phyloP scores from a whole-genome alignment of 2,113 vertebrate genomes.

The Ceuthmochares aereus region DNA sequence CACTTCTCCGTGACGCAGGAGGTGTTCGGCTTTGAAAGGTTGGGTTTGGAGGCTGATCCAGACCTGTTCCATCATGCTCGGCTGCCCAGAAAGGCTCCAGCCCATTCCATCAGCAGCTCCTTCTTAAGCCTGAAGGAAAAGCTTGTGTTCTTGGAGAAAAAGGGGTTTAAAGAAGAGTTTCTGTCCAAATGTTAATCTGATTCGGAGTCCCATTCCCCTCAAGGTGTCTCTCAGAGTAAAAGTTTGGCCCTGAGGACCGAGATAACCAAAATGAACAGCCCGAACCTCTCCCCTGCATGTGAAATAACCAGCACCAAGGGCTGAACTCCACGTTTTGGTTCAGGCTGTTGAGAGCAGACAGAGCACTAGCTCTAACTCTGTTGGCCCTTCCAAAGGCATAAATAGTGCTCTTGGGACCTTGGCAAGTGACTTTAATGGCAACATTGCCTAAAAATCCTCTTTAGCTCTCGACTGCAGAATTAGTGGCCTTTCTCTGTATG shows the following conservation, averaged over 20 bases:
- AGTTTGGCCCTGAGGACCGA: neutral
- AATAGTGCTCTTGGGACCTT: neutral
- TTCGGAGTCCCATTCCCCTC: neutral
- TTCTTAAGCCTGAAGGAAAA: neutral
- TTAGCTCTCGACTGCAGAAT: neutral
- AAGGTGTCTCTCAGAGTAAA: too few relatives aligned
- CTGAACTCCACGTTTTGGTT: neutral
- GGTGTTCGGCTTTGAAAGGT: neutral
- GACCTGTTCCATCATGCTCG: accelerated
- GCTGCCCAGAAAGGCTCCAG: neutral
- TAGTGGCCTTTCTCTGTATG: neutral
- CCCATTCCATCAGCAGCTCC: neutral
- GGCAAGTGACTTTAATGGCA: neutral
- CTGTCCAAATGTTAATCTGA: neutral
- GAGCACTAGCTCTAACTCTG: accelerated
- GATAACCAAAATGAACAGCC: neutral
- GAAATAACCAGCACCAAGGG: neutral
- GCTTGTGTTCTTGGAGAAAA: neutral
- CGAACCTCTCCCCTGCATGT: neutral
- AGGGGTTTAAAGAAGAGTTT: neutral
- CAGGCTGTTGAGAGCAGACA: neutral
- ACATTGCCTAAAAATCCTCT: neutral
- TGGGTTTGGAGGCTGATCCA: neutral
- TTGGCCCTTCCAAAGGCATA: neutral
- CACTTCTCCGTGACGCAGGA: neutral